A percentile compares a stretch with the other conserved stretches of the same genome.
phyloP scores from a whole-genome alignment of 2,113 vertebrate species.

The Chelonoidis abingdonii region DNA sequence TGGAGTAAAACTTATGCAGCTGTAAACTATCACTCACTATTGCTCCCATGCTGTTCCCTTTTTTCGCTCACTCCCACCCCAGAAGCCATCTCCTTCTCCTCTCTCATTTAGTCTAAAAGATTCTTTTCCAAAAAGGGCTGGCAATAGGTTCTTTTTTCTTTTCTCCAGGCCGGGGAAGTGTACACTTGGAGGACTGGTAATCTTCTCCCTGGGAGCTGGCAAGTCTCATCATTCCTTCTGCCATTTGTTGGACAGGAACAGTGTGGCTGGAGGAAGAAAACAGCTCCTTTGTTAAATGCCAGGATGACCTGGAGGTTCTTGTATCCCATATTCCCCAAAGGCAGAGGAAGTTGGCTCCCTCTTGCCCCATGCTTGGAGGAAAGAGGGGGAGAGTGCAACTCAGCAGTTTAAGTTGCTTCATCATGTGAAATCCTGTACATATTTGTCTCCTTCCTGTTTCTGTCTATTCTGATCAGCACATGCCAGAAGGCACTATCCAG shows the following conservation, averaged over 20 bases:
- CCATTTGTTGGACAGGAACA: not conserved
- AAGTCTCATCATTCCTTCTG: not conserved
- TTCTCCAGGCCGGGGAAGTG: not conserved
- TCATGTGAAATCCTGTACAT: not conserved
- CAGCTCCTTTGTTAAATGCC: not conserved
- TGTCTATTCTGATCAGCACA: not conserved
- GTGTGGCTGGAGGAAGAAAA: not conserved
- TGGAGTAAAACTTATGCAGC: not conserved
- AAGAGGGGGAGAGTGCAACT: no score
- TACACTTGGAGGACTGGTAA: not conserved
- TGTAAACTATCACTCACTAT: not conserved
- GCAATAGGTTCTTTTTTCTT: not conserved
- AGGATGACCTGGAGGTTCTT: not conserved
- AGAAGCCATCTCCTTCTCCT: not conserved
- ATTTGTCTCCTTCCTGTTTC: not conserved
- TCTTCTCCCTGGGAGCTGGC: not conserved
- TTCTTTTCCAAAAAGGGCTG: not conserved
- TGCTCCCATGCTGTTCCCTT: not conserved
- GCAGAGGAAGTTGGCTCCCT: not conserved
- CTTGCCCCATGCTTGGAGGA: not conserved
- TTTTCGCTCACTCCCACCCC: fast-evolving
- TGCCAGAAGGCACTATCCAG: not conserved
- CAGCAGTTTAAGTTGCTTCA: not conserved
- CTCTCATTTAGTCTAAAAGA: not conserved
- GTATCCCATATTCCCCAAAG: not conserved